Conservation (phyloP, 2,888 invertebrate species). For the Neoaliturus tenellus region DNA sequence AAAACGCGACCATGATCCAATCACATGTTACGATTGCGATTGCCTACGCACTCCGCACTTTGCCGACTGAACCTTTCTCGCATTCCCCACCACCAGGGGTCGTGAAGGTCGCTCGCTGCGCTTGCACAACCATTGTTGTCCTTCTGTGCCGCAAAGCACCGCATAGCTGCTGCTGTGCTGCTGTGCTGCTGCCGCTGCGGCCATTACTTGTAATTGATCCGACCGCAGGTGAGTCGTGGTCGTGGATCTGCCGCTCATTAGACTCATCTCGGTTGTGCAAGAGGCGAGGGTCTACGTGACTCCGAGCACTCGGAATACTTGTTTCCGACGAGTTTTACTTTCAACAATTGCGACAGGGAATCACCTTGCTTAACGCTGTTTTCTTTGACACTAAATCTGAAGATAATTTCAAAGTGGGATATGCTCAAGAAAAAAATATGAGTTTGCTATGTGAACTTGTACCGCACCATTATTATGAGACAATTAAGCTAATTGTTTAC, state of each 20-base stretch:
- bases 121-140: slow-evolving; percentile 1
- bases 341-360: no score
- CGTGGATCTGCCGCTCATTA: neutral
- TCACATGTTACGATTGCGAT: neutral
- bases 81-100: neutral
- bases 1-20: neutral
- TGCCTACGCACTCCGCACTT: slow-evolving; percentile 18
- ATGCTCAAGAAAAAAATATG: no score
- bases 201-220: neutral
- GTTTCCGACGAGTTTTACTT: neutral
- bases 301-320: neutral
- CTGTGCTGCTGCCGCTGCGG: neutral
- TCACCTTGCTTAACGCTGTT: no score
- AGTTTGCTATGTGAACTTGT: no score
- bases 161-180: neutral
- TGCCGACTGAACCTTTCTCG: neutral
- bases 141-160: no score
- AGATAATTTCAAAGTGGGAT: no score
- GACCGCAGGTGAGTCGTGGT: neutral
- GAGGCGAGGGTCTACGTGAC: neutral
- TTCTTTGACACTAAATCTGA: no score
- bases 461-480: no score
- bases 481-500: no score
- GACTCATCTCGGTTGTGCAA: neutral
- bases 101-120: neutral